A percentile compares a stretch with the other conserved stretches of the same genome.
Evolutionary conservation across 1,140 invertebrate species (phyloP).

Genomic region (Phortica variegata): DNA sequence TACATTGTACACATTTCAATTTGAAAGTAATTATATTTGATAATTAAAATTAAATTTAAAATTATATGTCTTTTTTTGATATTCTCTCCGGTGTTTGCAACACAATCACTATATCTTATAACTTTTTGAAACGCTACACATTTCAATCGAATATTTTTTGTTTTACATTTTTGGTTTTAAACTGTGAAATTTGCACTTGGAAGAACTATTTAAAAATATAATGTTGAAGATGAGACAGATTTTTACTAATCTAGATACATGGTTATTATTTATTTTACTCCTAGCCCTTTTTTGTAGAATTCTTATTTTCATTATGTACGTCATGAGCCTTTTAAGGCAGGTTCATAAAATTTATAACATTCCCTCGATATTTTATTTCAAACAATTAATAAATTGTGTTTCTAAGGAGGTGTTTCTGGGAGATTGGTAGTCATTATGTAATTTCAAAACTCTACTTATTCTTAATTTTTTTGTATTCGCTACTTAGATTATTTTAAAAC

Average conservation of each 20-base stretch:
- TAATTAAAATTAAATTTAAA: constrained; percentile 28
- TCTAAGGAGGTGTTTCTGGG: too few relatives aligned
- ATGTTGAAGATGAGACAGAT: constrained; percentile 8
- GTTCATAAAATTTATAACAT: too few relatives aligned
- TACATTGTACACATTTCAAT: background rate
- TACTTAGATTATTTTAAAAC: too few relatives aligned
- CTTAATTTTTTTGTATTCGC: too few relatives aligned
- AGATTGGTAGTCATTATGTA: too few relatives aligned
- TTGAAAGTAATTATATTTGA: constrained; percentile 6
- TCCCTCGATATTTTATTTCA: too few relatives aligned
- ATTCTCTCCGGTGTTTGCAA: constrained; percentile 53
- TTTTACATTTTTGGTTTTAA: background rate
- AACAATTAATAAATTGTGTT: too few relatives aligned
- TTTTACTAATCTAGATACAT: constrained; percentile 13
- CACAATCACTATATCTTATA: constrained; percentile 50
- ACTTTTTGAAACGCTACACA: constrained; percentile 21
- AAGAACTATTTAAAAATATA: constrained; percentile 14
- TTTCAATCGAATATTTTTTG: constrained; percentile 21
- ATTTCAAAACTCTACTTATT: too few relatives aligned
- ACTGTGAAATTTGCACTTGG: constrained; percentile 13
- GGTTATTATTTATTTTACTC: background rate
- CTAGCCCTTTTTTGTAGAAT: too few relatives aligned
- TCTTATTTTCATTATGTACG: too few relatives aligned
- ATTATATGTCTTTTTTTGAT: constrained; percentile 44
- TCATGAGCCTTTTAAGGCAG: too few relatives aligned